Evolutionary conservation across 2,113 vertebrate genomes (phyloP).

Genomic region (Neogobius melanostomus): DNA sequence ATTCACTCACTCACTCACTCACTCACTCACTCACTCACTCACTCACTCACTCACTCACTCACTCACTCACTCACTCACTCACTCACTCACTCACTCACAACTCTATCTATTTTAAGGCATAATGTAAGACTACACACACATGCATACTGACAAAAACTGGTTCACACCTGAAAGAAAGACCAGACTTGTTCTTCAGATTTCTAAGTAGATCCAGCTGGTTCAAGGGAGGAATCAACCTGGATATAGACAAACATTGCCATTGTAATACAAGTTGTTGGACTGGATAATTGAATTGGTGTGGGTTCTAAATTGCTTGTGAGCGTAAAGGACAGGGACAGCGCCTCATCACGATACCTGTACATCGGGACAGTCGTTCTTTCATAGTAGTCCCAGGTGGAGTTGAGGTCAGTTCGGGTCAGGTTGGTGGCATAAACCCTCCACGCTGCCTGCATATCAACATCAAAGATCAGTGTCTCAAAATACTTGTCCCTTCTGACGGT

Average conservation of each 20-base stretch:
- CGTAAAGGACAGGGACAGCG: no score
- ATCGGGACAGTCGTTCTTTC: constrained; percentile 92
- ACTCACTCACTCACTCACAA: no score
- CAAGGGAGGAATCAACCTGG: constrained; percentile 92
- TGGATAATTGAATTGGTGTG: background rate
- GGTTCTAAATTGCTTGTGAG: no score
- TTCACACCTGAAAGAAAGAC: constrained; percentile 92
- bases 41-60: no score
- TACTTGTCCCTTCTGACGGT: no score
- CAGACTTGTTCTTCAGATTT: constrained; percentile 97
- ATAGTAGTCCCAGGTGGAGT: constrained; percentile 96
- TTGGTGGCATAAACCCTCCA: constrained; percentile 98
- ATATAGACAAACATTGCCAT: constrained; percentile 13
- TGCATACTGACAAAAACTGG: background rate
- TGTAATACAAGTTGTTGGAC: background rate
- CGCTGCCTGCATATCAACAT: constrained; percentile 78
- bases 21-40: no score
- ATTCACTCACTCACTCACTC: no score
- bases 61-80: no score
- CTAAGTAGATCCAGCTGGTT: constrained; percentile 94
- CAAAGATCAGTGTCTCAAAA: background rate
- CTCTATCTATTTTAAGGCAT: no score
- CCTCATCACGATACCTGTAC: constrained; percentile 85
- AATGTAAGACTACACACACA: background rate
- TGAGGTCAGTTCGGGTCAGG: constrained; percentile 88